phyloP scores from a whole-genome alignment of 2,888 invertebrate species.

The Apoda limacodes region DNA sequence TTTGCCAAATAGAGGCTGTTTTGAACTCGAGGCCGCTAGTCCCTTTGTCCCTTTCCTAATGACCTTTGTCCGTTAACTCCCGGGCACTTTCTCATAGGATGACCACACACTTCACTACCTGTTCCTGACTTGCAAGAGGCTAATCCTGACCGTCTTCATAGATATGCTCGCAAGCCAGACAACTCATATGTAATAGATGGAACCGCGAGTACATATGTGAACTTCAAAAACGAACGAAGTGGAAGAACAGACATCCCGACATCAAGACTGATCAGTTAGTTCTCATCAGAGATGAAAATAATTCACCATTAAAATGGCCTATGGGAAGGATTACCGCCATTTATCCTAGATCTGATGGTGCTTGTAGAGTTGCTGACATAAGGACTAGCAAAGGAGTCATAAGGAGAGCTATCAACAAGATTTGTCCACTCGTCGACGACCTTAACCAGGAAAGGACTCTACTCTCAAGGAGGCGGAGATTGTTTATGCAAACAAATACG shows the following conservation, averaged over 20 bases:
- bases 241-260: slow-evolving; percentile 3
- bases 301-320: slow-evolving; percentile 8
- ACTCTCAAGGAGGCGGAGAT: too few species aligned
- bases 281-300: slow-evolving; percentile 4
- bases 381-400: slow-evolving; percentile 6
- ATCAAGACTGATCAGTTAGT: slow-evolving; percentile 5
- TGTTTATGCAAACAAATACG: too few species aligned
- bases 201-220: slow-evolving; percentile 6
- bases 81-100: too few species aligned
- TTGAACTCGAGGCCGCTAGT: too few species aligned
- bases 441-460: too few species aligned
- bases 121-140: too few species aligned
- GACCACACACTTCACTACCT: too few species aligned
- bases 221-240: slow-evolving; percentile 6
- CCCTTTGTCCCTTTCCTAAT: too few species aligned
- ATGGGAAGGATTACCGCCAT: slow-evolving; percentile 6
- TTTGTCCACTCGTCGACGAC: slow-evolving; percentile 4
- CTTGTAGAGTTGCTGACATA: slow-evolving; percentile 6
- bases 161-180: too few species aligned
- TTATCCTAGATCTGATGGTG: slow-evolving; percentile 7
- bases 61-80: too few species aligned
- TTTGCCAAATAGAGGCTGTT: too few species aligned
- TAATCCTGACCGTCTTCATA: slow-evolving; percentile 4
- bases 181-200: slow-evolving; percentile 6
- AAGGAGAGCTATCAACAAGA: slow-evolving; percentile 4